These are phyloP conservation scores for Ochotona princeps DNA, from an alignment of 2,113 vertebrate genomes.

Conservation along the genomic window DNA sequence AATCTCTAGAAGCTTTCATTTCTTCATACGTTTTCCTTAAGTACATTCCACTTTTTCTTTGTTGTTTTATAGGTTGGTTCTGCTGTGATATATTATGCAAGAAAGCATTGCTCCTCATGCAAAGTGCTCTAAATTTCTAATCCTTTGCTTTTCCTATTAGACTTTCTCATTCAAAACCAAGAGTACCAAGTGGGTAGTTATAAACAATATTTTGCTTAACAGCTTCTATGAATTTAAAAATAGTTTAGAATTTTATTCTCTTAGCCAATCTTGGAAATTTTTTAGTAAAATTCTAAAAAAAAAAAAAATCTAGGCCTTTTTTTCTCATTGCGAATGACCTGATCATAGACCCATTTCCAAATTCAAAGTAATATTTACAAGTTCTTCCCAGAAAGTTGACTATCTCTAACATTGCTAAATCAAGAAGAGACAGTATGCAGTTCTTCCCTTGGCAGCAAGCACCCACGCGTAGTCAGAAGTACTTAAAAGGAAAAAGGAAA, in stretches of 20 bases:
- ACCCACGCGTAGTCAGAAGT: not conserved
- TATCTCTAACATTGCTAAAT: not conserved
- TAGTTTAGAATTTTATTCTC: not conserved
- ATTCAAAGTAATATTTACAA: not conserved
- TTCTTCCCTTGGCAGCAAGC: not conserved
- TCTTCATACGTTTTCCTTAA: not conserved
- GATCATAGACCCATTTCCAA: not conserved
- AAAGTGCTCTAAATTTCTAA: not conserved
- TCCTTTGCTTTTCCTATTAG: not conserved
- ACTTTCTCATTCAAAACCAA: not conserved
- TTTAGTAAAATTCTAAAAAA: not conserved
- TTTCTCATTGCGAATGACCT: not conserved
- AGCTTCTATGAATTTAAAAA: constrained; percentile 23
- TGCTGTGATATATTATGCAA: not conserved
- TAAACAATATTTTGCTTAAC: not conserved
- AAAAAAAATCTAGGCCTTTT: not conserved
- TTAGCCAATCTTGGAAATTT: not conserved
- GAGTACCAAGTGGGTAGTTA: not conserved
- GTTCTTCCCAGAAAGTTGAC: not conserved
- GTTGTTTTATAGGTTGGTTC: not conserved
- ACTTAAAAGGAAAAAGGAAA: constrained; percentile 30
- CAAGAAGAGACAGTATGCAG: not conserved
- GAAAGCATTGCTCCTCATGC: not conserved
- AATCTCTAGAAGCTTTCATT: not conserved
- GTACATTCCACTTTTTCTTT: not conserved